Conservation (phyloP, 2,888 invertebrate genomes). For the Synergus itoensis region DNA sequence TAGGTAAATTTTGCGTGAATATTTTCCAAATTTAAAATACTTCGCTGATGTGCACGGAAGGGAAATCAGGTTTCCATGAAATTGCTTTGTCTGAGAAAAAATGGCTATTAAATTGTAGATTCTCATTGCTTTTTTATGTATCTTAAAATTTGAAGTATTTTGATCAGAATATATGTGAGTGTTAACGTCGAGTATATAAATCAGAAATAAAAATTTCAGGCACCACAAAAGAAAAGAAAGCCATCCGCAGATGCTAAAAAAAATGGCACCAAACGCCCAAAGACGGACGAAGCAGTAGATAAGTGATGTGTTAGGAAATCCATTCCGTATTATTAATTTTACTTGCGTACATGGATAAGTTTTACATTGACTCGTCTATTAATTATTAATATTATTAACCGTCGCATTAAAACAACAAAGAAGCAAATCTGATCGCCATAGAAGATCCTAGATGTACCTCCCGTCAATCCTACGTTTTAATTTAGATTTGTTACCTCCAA, state of each 20-base stretch:
- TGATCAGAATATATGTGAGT: slow-evolving; percentile 22
- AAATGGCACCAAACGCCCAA: slow-evolving; percentile 77
- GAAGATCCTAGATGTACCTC: slow-evolving; percentile 41
- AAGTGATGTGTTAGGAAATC: slow-evolving; percentile 69
- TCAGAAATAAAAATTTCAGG: slow-evolving; percentile 75
- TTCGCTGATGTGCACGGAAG: slow-evolving; percentile 26
- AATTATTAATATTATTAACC: slow-evolving; percentile 13
- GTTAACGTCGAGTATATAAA: slow-evolving; percentile 61
- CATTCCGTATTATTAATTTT: slow-evolving; percentile 41
- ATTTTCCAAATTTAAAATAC: background rate
- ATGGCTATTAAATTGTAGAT: background rate
- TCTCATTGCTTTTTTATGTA: slow-evolving; percentile 13
- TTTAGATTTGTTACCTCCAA: slow-evolving; percentile 49
- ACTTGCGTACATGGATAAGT: slow-evolving; percentile 38
- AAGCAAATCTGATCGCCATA: slow-evolving; percentile 39
- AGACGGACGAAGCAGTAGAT: slow-evolving; percentile 76
- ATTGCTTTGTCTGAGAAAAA: background rate
- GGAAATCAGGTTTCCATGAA: slow-evolving; percentile 37
- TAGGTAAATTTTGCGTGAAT: background rate
- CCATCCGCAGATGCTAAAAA: slow-evolving; percentile 75
- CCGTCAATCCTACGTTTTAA: slow-evolving; percentile 36
- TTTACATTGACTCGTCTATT: slow-evolving; percentile 38
- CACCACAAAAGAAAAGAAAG: slow-evolving; percentile 77
- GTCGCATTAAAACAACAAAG: slow-evolving; percentile 21
- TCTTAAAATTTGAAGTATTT: slow-evolving; percentile 1